A percentile compares a stretch with the other conserved stretches of the same genome.
These are phyloP conservation scores for Drosophila equinoxialis DNA, from an alignment of 1,140 invertebrate species.

Conservation along the genomic window DNA sequence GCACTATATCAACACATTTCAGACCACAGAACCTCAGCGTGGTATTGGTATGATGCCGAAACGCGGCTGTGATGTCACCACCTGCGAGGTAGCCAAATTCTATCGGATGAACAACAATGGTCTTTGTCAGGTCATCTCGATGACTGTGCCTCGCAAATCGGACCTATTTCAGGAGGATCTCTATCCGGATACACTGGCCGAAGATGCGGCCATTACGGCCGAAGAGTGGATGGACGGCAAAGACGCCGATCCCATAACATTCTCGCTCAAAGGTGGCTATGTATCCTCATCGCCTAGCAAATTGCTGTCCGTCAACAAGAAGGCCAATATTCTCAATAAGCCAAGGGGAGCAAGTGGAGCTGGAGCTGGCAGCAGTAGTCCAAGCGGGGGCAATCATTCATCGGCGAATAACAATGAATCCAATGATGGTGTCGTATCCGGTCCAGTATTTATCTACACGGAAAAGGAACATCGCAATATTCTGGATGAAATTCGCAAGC, in stretches of 20 bases:
- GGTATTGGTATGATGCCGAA: slow-evolving; percentile 99
- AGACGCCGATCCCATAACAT: slow-evolving; percentile 94
- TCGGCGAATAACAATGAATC: slow-evolving; percentile 72
- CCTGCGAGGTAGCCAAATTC: slow-evolving; percentile 96
- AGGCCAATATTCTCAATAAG: slow-evolving; percentile 88
- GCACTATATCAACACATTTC: slow-evolving; percentile 98
- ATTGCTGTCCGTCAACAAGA: slow-evolving; percentile 86
- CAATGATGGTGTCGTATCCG: slow-evolving; percentile 44
- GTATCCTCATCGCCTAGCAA: slow-evolving; percentile 84
- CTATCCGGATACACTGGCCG: slow-evolving; percentile 97
- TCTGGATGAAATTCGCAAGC: slow-evolving; percentile 92
- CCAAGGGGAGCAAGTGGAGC: slow-evolving; percentile 68
- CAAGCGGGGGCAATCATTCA: slow-evolving; percentile 58
- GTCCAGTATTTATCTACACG: slow-evolving; percentile 55
- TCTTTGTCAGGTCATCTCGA: slow-evolving; percentile 97
- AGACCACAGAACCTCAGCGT: slow-evolving; percentile 97
- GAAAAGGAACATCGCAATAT: slow-evolving; percentile 90
- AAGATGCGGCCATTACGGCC: slow-evolving; percentile 93
- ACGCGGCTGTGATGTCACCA: slow-evolving; percentile 96
- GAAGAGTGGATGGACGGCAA: slow-evolving; percentile 96
- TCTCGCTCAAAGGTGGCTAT: slow-evolving; percentile 90
- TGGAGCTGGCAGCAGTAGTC: slow-evolving; percentile 40
- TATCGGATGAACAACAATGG: slow-evolving; percentile 99
- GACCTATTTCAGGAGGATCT: slow-evolving; percentile 99
- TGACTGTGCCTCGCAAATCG: slow-evolving; percentile 99